Evolutionary conservation across 2,797 vertebrate genomes (phyloP).

Genomic region (Rallus crepitans): DNA sequence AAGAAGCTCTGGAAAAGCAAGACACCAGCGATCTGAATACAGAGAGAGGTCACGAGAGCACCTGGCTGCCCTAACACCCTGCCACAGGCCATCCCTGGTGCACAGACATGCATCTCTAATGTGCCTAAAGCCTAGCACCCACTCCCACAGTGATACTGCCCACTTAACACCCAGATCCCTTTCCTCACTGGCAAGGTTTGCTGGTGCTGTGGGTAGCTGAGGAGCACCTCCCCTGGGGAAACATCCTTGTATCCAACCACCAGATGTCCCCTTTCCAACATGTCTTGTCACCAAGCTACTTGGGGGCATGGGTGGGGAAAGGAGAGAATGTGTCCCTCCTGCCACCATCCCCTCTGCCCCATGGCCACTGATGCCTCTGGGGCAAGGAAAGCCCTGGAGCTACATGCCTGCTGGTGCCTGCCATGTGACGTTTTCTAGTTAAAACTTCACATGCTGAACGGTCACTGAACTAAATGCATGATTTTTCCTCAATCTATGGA

Average conservation of each 20-base stretch:
- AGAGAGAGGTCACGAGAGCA: neutral
- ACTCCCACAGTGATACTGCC: neutral
- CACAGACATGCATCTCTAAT: fast-evolving
- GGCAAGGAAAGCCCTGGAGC: neutral
- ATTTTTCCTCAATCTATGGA: fast-evolving
- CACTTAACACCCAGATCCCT: neutral
- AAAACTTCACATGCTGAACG: neutral
- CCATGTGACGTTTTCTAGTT: fast-evolving
- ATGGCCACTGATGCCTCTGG: neutral
- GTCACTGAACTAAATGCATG: neutral
- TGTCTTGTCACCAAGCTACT: neutral
- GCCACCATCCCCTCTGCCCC: fast-evolving
- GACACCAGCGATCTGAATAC: fast-evolving
- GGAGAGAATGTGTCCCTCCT: neutral
- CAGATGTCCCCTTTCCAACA: too few relatives aligned
- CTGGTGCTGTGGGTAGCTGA: neutral
- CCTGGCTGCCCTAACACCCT: neutral
- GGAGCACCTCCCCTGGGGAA: neutral
- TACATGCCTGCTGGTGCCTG: neutral
- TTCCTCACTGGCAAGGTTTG: neutral
- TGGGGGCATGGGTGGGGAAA: neutral
- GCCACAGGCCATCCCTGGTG: neutral
- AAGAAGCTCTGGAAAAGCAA: neutral
- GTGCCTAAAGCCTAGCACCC: neutral
- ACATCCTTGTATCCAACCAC: fast-evolving